These are phyloP conservation scores for Apodemia zela DNA, from an alignment of 2,888 invertebrate species.

Conservation along the genomic window DNA sequence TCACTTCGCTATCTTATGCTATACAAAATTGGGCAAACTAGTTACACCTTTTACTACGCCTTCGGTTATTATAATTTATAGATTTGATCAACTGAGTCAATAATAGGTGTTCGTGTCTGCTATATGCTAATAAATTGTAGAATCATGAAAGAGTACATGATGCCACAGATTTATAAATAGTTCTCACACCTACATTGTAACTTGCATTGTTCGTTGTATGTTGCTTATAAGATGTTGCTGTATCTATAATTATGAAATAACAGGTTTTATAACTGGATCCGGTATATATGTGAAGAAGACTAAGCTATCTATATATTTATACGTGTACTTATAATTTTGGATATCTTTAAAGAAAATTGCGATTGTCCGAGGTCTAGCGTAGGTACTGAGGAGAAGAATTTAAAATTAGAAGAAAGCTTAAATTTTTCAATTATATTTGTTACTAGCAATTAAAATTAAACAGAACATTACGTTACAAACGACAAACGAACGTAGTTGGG, in stretches of 20 bases:
- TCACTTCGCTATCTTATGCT: too few relatives aligned
- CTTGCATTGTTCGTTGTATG: constrained; percentile 11
- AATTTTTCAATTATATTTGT: too few relatives aligned
- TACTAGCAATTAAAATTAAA: too few relatives aligned
- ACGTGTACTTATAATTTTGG: background rate
- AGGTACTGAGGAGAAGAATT: too few relatives aligned
- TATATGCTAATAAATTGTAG: constrained; percentile 16
- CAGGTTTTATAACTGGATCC: background rate
- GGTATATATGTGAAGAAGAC: background rate
- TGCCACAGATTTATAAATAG: constrained; percentile 14
- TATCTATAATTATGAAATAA: constrained; percentile 1
- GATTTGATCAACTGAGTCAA: background rate
- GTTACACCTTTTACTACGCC: background rate
- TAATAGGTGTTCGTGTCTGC: constrained; percentile 2
- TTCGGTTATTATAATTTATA: background rate
- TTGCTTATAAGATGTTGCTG: constrained; percentile 1
- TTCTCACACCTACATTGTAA: constrained; percentile 10
- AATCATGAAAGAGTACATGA: constrained; percentile 8
- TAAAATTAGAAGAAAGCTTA: too few relatives aligned
- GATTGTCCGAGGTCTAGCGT: too few relatives aligned
- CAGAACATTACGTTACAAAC: too few relatives aligned
- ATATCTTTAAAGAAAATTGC: too few relatives aligned
- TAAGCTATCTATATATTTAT: background rate
- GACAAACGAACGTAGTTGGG: too few relatives aligned
- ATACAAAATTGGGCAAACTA: background rate